Evolutionary conservation across 2,797 vertebrate genomes (phyloP).

Genomic region (Acipenser ruthenus): DNA sequence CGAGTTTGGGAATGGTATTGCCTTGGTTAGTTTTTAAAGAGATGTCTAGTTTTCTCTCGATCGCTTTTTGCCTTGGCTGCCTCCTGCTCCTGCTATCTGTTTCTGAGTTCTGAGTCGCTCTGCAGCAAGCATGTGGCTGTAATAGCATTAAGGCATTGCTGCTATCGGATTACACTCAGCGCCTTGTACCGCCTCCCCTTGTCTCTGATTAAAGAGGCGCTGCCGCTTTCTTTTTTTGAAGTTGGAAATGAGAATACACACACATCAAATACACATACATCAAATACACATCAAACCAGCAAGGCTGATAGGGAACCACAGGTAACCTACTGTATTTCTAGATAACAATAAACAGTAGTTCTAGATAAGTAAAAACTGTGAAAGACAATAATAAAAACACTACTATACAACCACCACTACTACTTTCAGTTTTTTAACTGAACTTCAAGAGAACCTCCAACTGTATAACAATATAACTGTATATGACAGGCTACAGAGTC

Average conservation of each 20-base stretch:
- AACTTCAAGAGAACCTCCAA: too few species aligned
- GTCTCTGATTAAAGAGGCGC: conserved; percentile 55
- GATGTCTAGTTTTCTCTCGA: conserved; percentile 3
- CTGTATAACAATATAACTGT: too few species aligned
- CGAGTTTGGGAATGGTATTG: too few species aligned
- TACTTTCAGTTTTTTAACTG: too few species aligned
- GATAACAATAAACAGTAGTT: conserved; percentile 7
- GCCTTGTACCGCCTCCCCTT: conserved; percentile 66
- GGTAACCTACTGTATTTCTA: conserved; percentile 19
- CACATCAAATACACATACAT: conserved; percentile 15
- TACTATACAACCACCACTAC: too few species aligned
- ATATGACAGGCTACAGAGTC: too few species aligned
- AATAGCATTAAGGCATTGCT: conserved; percentile 57
- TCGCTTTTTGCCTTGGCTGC: conserved; percentile 14
- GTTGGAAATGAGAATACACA: conserved; percentile 25
- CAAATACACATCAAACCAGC: conserved; percentile 13
- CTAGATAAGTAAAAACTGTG: conserved; percentile 18
- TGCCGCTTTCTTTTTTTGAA: conserved; percentile 15
- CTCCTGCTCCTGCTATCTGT: conserved; percentile 19
- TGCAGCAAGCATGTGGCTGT: conserved; percentile 57
- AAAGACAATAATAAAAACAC: not conserved
- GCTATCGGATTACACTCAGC: conserved; percentile 76
- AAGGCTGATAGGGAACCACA: conserved; percentile 19
- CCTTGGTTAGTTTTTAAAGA: too few species aligned
- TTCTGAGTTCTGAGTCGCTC: not conserved